These are phyloP conservation scores for Dicrurus megarhynchus DNA, from an alignment of 2,113 vertebrate genomes.

Conservation along the genomic window DNA sequence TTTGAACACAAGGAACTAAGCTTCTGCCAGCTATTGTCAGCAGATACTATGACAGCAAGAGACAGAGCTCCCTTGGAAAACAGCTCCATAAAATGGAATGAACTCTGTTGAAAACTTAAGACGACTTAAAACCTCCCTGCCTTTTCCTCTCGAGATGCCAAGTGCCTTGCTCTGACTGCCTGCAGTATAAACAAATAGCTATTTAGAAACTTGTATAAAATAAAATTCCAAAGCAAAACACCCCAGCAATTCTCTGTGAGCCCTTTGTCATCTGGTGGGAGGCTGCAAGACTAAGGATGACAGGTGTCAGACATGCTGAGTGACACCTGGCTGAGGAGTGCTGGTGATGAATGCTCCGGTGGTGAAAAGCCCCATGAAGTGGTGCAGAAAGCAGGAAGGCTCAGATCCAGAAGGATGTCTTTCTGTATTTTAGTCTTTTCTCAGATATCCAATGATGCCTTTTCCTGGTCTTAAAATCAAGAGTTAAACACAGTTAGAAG, in stretches of 20 bases:
- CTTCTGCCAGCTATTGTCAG: neutral
- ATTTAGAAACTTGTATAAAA: neutral
- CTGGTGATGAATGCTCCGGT: rapidly evolving
- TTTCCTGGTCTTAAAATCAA: too few species aligned
- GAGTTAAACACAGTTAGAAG: too few species aligned
- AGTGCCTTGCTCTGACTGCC: neutral
- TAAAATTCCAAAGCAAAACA: neutral
- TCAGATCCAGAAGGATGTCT: neutral
- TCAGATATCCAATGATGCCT: neutral
- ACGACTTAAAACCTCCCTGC: neutral
- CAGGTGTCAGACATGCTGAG: neutral
- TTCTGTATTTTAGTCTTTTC: neutral
- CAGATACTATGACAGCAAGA: neutral
- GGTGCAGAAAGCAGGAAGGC: neutral
- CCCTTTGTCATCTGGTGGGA: neutral
- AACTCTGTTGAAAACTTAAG: neutral
- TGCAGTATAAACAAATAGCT: neutral
- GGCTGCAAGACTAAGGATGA: neutral
- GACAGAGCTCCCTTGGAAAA: neutral
- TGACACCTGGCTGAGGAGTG: neutral
- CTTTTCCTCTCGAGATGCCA: neutral
- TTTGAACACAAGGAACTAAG: neutral
- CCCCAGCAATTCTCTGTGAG: neutral
- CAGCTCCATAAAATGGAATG: neutral
- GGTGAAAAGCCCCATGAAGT: neutral